A percentile compares a stretch with the other conserved stretches of the same genome.
These are phyloP conservation scores for Cheilosia vernalis DNA, from an alignment of 2,888 invertebrate genomes.

Conservation along the genomic window DNA sequence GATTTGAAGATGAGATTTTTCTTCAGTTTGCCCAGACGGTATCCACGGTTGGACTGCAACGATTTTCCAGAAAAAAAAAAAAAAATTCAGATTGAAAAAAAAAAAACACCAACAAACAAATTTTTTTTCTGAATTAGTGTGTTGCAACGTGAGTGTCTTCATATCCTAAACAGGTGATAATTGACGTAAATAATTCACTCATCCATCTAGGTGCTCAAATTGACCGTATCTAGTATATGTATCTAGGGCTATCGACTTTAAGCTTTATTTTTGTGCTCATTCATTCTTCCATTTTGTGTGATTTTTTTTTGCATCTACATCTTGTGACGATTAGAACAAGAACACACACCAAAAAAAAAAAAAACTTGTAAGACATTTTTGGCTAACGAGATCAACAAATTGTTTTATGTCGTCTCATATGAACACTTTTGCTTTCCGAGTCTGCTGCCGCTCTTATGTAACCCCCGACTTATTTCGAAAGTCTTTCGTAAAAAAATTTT, in stretches of 20 bases:
- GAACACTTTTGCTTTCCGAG: conserved; percentile 66
- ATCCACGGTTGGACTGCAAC: conserved; percentile 66
- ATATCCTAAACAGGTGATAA: conserved; percentile 59
- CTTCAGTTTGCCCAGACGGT: conserved; percentile 69
- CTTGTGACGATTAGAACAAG: conserved; percentile 5
- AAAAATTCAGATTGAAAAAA: conserved; percentile 14
- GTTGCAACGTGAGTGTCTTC: conserved; percentile 41
- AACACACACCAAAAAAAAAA: conserved; percentile 7
- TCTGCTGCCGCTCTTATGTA: conserved; percentile 67
- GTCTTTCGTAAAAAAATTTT: background rate
- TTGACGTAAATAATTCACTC: conserved; percentile 42
- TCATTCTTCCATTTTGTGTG: conserved; percentile 69
- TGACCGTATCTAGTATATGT: conserved; percentile 45
- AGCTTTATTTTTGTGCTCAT: conserved; percentile 65
- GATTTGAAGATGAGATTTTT: conserved; percentile 50
- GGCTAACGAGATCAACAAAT: conserved; percentile 75
- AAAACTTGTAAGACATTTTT: conserved; percentile 65
- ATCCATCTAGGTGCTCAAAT: conserved; percentile 25
- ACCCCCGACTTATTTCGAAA: conserved; percentile 46
- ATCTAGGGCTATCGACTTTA: conserved; percentile 49
- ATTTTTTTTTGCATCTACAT: conserved; percentile 66
- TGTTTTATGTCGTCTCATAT: conserved; percentile 72
- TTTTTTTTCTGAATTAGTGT: conserved; percentile 37
- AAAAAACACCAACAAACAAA: conserved; percentile 55
- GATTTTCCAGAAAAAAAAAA: conserved; percentile 47